Evolutionary conservation across 2,113 vertebrate genomes (phyloP), one percentile per base, ranked within the genome.

Genomic region (Sebastes fasciatus): DNA sequence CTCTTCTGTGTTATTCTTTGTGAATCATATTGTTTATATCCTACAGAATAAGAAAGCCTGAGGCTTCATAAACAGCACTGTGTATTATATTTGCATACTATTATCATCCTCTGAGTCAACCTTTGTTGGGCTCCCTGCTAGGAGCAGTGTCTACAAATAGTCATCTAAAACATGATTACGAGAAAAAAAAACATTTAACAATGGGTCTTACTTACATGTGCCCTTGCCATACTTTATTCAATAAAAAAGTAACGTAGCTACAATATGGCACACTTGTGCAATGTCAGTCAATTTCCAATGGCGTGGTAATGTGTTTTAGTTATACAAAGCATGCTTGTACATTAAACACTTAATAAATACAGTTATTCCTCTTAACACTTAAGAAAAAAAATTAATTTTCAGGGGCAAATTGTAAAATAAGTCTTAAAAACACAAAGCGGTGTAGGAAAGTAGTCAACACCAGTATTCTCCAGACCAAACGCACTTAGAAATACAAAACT

Each of bases 261-360:
- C 87, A 90, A 82, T 90, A 77, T 86, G 83, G 91, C 91, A 88
- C 89, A 89, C 85, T 67, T 92, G 83, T 87, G 90, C 84, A 85
- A 86, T 79, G 81, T 93, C 80, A 90, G 81, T 89, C 70, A 65
- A 57, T 80, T 83, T 88, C 80, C 79, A 88, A 87, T 88, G 87
- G 80, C 84, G 86, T 79, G 75, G 83, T 86, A 79, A 82, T 84
- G 79, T 84, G 74, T 91, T 93, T 89, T 84, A 91, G 87, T 92
- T 79, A 90, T 89, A 92, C 82, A 92, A 93, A 93, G 92, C 94
- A 95, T 94, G 94, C 94, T 87, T 90, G 79, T 80, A 92, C 93
- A 94, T 91, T 89, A 89, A 94, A 94, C 93, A 95, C 84, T 94
- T 90, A 94, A 93, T 95, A 94, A 93, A 94, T 94, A 94, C 87